These are phyloP conservation scores for Caerostris extrusa DNA, from an alignment of 1,140 invertebrate species.

Conservation along the genomic window DNA sequence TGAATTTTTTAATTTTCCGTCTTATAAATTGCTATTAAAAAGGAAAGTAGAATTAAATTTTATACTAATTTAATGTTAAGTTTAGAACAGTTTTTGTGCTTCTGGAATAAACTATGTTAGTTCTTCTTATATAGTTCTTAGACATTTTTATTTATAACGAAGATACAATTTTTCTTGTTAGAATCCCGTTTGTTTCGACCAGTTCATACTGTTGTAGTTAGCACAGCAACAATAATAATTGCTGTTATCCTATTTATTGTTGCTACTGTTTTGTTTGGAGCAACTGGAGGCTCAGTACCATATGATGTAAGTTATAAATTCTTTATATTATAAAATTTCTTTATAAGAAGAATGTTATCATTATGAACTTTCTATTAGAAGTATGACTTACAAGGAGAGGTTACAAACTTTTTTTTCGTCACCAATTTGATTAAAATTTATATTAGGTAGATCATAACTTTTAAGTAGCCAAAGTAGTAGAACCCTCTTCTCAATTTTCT, in stretches of 20 bases:
- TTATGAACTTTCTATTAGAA: neutral
- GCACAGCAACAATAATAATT: conserved; percentile 19
- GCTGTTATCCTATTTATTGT: conserved; percentile 25
- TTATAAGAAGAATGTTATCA: neutral
- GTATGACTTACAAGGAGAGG: neutral
- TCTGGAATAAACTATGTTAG: neutral
- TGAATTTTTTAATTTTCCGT: too few species aligned
- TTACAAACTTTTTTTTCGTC: neutral
- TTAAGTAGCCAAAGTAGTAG: neutral
- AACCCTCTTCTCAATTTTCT: neutral
- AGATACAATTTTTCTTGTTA: neutral
- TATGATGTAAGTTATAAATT: conserved; percentile 68
- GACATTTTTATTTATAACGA: neutral
- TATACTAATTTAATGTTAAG: too few species aligned
- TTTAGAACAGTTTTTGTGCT: neutral
- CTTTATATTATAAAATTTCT: neutral
- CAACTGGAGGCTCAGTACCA: conserved; percentile 56
- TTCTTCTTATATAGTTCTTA: neutral
- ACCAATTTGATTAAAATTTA: neutral
- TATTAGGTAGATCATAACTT: neutral
- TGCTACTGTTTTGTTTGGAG: conserved; percentile 47
- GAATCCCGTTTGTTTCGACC: conserved; percentile 18
- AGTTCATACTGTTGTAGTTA: conserved; percentile 39
- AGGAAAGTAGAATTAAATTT: too few species aligned
- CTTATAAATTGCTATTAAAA: too few species aligned